These are phyloP conservation scores for Sus cebifrons DNA, from an alignment of 2,797 vertebrate species.

Conservation along the genomic window DNA sequence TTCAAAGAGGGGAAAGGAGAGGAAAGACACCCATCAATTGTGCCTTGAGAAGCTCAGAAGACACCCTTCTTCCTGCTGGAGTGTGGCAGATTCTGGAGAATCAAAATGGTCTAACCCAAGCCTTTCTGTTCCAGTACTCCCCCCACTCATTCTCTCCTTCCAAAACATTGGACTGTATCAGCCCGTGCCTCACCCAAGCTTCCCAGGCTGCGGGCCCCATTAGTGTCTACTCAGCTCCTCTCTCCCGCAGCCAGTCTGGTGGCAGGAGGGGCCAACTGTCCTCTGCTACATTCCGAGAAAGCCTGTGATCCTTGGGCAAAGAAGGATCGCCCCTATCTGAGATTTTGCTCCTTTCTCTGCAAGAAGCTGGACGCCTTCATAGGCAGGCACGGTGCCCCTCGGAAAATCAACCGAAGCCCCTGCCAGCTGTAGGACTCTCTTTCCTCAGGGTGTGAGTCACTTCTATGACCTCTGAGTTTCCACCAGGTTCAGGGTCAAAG, in stretches of 20 bases:
- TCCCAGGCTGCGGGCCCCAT: not conserved
- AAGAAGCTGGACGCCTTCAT: not conserved
- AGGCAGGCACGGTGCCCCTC: not conserved
- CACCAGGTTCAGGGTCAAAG: conserved; percentile 62
- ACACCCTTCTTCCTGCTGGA: not conserved
- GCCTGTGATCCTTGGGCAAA: not conserved
- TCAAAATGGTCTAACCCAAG: not conserved
- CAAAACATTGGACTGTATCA: not conserved
- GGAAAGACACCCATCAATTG: not conserved
- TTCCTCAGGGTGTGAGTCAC: conserved; percentile 52
- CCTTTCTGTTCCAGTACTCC: not conserved
- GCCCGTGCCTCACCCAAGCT: not conserved
- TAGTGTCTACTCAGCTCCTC: not conserved
- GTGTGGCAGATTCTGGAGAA: not conserved
- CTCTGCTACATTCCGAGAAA: not conserved
- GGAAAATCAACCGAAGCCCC: not conserved
- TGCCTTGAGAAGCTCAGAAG: not conserved
- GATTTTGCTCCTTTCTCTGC: not conserved
- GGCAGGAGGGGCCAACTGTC: not conserved
- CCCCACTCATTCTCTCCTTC: not conserved
- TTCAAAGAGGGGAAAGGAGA: not conserved
- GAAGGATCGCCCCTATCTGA: not conserved
- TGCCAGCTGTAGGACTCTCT: not conserved
- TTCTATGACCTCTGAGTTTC: conserved; percentile 68
- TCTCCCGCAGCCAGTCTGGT: not conserved